Conservation (phyloP, 2,888 invertebrate genomes). For the Therioaphis trifolii region DNA sequence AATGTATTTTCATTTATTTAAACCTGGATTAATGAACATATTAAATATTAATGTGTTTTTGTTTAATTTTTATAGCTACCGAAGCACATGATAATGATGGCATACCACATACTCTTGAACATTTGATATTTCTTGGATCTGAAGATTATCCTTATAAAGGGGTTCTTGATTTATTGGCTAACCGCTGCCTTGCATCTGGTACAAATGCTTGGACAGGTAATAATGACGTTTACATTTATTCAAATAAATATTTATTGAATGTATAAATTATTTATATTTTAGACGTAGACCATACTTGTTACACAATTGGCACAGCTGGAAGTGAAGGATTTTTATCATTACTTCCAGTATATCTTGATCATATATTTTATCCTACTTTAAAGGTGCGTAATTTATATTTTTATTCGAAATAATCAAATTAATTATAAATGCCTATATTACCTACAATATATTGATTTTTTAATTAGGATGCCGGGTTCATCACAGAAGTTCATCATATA, state of each 20-base stretch:
- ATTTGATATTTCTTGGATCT: slow-evolving; percentile 90
- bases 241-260: background rate
- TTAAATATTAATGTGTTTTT: too few species aligned
- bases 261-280: background rate
- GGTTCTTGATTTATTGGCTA: slow-evolving; percentile 87
- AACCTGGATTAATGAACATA: too few species aligned
- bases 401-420: background rate
- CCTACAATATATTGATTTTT: background rate
- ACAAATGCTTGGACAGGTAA: slow-evolving; percentile 90
- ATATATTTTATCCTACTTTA: slow-evolving; percentile 85
- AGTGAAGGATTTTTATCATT: slow-evolving; percentile 87
- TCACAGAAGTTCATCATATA: slow-evolving; percentile 92
- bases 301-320: slow-evolving; percentile 88
- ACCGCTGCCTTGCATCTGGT: slow-evolving; percentile 88
- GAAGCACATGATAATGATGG: slow-evolving; percentile 94
- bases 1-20: too few species aligned
- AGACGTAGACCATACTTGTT: slow-evolving; percentile 86
- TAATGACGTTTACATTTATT: background rate
- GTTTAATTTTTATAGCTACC: slow-evolving; percentile 75
- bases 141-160: slow-evolving; percentile 91
- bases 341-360: slow-evolving; percentile 91
- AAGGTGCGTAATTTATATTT: slow-evolving; percentile 70
- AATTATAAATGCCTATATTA: background rate
- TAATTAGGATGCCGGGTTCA: slow-evolving; percentile 80
- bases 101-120: slow-evolving; percentile 91